Evolutionary conservation across 2,797 vertebrate genomes (phyloP).

Genomic region (Sciurus carolinensis): DNA sequence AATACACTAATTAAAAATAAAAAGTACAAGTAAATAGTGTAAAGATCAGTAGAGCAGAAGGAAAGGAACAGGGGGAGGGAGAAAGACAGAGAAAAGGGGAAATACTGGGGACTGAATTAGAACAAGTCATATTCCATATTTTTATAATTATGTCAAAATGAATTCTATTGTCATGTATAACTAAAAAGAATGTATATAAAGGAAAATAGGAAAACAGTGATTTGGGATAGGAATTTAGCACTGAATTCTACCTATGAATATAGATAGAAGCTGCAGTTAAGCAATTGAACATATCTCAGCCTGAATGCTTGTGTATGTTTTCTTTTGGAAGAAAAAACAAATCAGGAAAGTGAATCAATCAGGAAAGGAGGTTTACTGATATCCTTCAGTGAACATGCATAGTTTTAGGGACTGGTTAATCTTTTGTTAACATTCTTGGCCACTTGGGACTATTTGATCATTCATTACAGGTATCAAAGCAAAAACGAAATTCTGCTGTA

Average conservation of each 20-base stretch:
- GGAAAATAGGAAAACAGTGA: neutral
- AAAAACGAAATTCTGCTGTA: constrained; percentile 85
- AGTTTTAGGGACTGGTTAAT: constrained; percentile 85
- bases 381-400: neutral
- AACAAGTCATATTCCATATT: no score
- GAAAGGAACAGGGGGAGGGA: no score
- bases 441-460: constrained; percentile 83
- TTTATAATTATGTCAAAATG: no score
- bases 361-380: constrained; percentile 66
- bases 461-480: constrained; percentile 89
- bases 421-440: constrained; percentile 82
- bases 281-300: neutral
- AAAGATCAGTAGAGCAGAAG: no score
- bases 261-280: neutral
- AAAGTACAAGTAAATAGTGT: no score
- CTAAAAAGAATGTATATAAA: no score
- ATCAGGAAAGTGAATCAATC: neutral
- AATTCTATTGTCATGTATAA: no score
- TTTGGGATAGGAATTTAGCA: neutral
- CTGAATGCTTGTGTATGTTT: neutral
- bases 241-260: no score
- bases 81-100: no score
- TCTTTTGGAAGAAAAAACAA: neutral
- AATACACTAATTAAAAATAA: no score
- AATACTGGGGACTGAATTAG: no score